phyloP scores from a whole-genome alignment of 2,113 vertebrate genomes.

The Dasyurus viverrinus region DNA sequence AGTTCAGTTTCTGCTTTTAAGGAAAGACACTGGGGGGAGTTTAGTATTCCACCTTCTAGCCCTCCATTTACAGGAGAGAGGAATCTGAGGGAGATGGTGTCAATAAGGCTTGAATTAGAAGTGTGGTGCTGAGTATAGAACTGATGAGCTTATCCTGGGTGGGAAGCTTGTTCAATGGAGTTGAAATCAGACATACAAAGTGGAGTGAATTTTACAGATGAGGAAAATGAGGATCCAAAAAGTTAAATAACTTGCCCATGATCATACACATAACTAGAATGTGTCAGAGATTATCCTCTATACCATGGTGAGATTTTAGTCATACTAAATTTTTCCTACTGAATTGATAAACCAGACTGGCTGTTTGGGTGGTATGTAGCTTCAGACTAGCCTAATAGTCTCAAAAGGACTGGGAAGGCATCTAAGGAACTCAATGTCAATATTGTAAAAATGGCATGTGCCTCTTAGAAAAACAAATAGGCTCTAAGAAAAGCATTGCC shows the following conservation, averaged over 20 bases:
- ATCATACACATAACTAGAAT: neutral
- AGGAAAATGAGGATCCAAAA: neutral
- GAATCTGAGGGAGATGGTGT: neutral
- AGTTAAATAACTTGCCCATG: neutral
- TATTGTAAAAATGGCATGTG: neutral
- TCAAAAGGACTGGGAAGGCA: neutral
- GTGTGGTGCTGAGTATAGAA: neutral
- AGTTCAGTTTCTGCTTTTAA: neutral
- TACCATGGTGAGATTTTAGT: neutral
- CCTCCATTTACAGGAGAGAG: neutral
- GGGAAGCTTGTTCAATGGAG: neutral
- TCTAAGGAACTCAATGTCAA: neutral
- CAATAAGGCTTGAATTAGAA: neutral
- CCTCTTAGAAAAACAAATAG: neutral
- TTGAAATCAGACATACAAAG: neutral
- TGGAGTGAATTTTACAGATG: neutral
- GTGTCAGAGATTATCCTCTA: neutral
- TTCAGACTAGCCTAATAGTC: neutral
- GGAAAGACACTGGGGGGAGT: neutral
- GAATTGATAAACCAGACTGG: neutral
- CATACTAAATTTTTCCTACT: neutral
- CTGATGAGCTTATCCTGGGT: neutral
- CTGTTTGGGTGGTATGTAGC: neutral
- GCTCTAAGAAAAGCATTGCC: neutral
- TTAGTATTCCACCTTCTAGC: neutral